Percentiles rank a stretch among this genome's conserved stretches.
phyloP scores from a whole-genome alignment of 2,797 vertebrate species.

The Chaenodraco wilsoni region DNA sequence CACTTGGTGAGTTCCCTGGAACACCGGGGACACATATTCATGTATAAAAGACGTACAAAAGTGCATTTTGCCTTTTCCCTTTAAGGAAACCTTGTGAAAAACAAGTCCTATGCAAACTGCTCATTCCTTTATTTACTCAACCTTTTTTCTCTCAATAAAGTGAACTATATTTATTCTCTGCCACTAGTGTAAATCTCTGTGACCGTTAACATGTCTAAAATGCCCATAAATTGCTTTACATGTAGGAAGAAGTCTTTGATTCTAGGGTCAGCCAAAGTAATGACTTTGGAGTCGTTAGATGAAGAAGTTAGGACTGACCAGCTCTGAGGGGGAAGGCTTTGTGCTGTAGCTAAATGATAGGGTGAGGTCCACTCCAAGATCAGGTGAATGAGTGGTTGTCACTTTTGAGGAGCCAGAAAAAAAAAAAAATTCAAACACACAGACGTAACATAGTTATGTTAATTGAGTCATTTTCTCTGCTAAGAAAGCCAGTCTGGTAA shows the following conservation, averaged over 20 bases:
- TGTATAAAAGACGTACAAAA: no score
- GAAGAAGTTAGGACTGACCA: conserved; percentile 63
- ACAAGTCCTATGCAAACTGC: conserved; percentile 31
- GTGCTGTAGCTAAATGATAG: conserved; percentile 72
- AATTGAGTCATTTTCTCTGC: conserved; percentile 52
- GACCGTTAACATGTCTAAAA: conserved; percentile 59
- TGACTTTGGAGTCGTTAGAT: conserved; percentile 67
- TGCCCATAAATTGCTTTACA: conserved; percentile 59
- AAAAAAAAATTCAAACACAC: conserved; percentile 37
- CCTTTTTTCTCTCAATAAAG: conserved; percentile 34
- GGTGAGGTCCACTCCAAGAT: conserved; percentile 61
- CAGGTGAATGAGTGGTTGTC: conserved; percentile 72
- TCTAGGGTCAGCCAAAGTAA: conserved; percentile 61
- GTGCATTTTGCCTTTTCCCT: no score
- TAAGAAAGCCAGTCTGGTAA: conserved; percentile 46
- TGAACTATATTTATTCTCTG: conserved; percentile 30
- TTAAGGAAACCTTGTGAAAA: conserved; percentile 26
- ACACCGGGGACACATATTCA: no score
- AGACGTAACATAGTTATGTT: conserved; percentile 31
- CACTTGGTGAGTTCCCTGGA: no score
- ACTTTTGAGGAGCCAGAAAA: conserved; percentile 54
- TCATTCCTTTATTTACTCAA: conserved; percentile 46
- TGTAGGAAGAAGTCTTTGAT: conserved; percentile 77
- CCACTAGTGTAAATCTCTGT: conserved; percentile 48
- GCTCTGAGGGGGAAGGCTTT: conserved; percentile 43